Conservation (phyloP, 92 coral and sea anemone species). For the Umimayanthus chanpuru region DNA sequence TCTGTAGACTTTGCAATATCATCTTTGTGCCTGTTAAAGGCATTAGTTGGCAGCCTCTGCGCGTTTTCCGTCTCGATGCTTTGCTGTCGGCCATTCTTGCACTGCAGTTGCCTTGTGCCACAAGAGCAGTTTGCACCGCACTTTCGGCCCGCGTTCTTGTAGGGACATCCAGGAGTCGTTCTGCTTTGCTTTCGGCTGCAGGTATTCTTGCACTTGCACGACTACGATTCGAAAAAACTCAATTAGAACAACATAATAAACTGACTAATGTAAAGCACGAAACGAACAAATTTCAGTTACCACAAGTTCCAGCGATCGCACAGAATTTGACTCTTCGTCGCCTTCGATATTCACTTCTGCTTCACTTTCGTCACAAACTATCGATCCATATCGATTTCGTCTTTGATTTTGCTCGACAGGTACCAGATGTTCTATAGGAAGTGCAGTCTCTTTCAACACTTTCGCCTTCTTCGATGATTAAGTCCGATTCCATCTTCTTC, state of each 20-base stretch:
- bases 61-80: slow-evolving; percentile 32
- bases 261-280: neutral
- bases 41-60: slow-evolving; percentile 41
- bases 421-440: slow-evolving; percentile 2
- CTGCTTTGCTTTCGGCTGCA: slow-evolving; percentile 47
- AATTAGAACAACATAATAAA: slow-evolving; percentile 15
- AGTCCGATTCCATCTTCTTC: slow-evolving; percentile 22
- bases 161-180: slow-evolving; percentile 44
- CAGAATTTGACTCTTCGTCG: slow-evolving; percentile 6
- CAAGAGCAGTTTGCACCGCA: slow-evolving; percentile 51
- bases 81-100: slow-evolving; percentile 30
- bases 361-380: slow-evolving; percentile 2
- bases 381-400: slow-evolving; percentile 13
- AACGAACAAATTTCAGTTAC: neutral
- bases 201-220: slow-evolving; percentile 45
- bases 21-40: slow-evolving; percentile 48
- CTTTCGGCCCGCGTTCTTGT: slow-evolving; percentile 45
- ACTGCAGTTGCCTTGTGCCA: slow-evolving; percentile 37
- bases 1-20: slow-evolving; percentile 44
- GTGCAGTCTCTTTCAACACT: slow-evolving; percentile 25
- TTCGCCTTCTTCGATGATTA: slow-evolving; percentile 15
- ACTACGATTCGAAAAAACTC: slow-evolving; percentile 24
- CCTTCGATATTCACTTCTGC: neutral
- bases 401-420: slow-evolving; percentile 3
- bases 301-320: slow-evolving; percentile 12